Evolutionary conservation across 2,797 vertebrate species (phyloP).

Genomic region (Crossoptilon crossoptilon): DNA sequence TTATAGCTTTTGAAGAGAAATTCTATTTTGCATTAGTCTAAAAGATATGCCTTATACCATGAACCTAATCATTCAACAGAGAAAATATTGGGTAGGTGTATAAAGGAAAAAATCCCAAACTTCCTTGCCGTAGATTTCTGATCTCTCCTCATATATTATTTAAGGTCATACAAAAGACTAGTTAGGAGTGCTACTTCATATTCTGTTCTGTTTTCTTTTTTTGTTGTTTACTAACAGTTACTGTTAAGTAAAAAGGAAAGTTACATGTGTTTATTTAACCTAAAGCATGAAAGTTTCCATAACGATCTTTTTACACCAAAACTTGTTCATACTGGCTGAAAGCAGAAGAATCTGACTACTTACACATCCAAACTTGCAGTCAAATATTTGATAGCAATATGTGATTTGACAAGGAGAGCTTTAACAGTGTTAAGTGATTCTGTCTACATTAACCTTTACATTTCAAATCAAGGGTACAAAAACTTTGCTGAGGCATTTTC

Average conservation of each 20-base stretch:
- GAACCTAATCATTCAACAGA: neutral
- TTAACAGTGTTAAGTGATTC: neutral
- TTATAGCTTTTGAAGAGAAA: slow-evolving; percentile 21
- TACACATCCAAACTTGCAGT: neutral
- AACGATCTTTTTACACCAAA: neutral
- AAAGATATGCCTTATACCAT: neutral
- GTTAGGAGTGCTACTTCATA: neutral
- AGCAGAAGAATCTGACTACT: neutral
- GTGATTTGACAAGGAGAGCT: slow-evolving; percentile 26
- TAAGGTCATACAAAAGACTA: slow-evolving; percentile 41
- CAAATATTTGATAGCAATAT: slow-evolving; percentile 1
- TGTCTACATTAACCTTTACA: slow-evolving; percentile 23
- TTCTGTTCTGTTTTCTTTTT: neutral
- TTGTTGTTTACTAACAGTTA: neutral
- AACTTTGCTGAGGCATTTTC: neutral
- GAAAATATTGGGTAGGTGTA: neutral
- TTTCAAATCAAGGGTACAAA: slow-evolving; percentile 36
- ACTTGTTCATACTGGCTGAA: neutral
- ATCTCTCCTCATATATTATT: slow-evolving; percentile 51
- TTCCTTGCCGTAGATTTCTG: slow-evolving; percentile 41
- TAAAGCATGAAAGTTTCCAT: neutral
- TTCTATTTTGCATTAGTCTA: neutral
- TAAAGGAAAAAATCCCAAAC: slow-evolving; percentile 28
- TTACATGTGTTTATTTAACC: neutral
- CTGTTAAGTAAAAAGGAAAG: neutral